These are phyloP conservation scores for Cheilosia urbana DNA, from an alignment of 2,888 invertebrate species.

Conservation along the genomic window DNA sequence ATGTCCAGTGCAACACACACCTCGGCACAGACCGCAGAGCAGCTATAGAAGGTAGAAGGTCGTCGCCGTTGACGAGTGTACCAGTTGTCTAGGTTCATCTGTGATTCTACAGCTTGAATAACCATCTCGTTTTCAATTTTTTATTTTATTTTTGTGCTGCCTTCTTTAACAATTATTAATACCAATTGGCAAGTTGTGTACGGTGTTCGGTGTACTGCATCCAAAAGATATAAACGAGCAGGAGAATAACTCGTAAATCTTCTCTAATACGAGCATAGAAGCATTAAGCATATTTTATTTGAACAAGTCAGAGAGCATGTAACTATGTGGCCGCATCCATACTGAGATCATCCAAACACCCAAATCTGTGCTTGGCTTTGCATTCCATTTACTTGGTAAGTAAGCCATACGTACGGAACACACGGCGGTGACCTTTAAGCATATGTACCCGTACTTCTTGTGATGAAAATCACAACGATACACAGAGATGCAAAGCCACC, in stretches of 20 bases:
- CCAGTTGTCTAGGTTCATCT: conserved; percentile 56
- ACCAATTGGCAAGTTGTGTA: conserved; percentile 46
- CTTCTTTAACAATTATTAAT: conserved; percentile 60
- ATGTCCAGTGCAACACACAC: conserved; percentile 40
- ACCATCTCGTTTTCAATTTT: conserved; percentile 21
- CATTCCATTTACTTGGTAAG: conserved; percentile 66
- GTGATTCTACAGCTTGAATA: conserved; percentile 41
- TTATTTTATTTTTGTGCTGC: not conserved
- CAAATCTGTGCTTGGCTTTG: conserved; percentile 58
- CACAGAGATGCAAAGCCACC: conserved; percentile 47
- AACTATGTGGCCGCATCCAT: conserved; percentile 33
- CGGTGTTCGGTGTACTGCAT: conserved; percentile 2
- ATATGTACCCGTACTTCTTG: conserved; percentile 71
- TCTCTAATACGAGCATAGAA: conserved; percentile 37
- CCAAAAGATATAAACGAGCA: conserved; percentile 30
- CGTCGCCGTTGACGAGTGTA: conserved; percentile 56
- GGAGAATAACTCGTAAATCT: conserved; percentile 66
- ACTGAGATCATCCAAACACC: conserved; percentile 61
- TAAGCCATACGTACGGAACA: conserved; percentile 54
- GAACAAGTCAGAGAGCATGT: conserved; percentile 60
- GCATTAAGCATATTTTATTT: conserved; percentile 63
- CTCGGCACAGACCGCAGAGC: not conserved
- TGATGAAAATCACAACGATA: conserved; percentile 73
- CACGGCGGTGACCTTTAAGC: conserved; percentile 71
- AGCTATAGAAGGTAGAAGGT: conserved; percentile 65